These are phyloP conservation scores for Phyllostomus discolor DNA, from an alignment of 2,113 vertebrate species.

Conservation along the genomic window DNA sequence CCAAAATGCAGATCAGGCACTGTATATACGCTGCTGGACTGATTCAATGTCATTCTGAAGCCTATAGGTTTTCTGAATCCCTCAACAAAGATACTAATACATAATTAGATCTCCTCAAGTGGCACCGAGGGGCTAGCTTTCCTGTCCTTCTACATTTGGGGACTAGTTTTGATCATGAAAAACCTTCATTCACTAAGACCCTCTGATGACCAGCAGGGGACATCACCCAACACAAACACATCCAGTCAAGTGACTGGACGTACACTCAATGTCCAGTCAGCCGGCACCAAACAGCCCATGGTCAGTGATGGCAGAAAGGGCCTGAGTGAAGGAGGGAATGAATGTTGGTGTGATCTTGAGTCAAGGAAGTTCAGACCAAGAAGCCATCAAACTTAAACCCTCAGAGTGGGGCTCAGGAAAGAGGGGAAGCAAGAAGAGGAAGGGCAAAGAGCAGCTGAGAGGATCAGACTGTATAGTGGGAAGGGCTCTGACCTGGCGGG, in stretches of 20 bases:
- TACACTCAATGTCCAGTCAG: background rate
- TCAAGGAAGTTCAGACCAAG: background rate
- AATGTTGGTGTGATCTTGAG: background rate
- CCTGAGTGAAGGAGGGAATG: background rate
- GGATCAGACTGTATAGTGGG: background rate
- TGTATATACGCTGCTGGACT: background rate
- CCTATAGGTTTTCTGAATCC: background rate
- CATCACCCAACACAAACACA: no score
- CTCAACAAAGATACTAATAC: background rate
- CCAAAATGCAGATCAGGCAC: background rate
- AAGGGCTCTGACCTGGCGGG: background rate
- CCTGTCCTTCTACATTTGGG: background rate
- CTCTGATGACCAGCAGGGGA: background rate
- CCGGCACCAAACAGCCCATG: background rate
- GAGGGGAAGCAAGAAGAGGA: background rate
- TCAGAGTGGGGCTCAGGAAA: background rate
- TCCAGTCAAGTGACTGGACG: no score
- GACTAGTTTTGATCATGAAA: background rate
- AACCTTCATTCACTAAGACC: background rate
- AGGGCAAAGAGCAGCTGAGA: background rate
- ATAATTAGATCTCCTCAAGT: background rate
- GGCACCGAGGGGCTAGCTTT: background rate
- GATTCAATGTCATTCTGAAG: background rate
- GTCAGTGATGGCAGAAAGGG: background rate
- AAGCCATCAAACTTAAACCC: background rate